A percentile compares a stretch with the other conserved stretches of the same genome.
phyloP scores from a whole-genome alignment of 2,797 vertebrate genomes.

The Ara ararauna region DNA sequence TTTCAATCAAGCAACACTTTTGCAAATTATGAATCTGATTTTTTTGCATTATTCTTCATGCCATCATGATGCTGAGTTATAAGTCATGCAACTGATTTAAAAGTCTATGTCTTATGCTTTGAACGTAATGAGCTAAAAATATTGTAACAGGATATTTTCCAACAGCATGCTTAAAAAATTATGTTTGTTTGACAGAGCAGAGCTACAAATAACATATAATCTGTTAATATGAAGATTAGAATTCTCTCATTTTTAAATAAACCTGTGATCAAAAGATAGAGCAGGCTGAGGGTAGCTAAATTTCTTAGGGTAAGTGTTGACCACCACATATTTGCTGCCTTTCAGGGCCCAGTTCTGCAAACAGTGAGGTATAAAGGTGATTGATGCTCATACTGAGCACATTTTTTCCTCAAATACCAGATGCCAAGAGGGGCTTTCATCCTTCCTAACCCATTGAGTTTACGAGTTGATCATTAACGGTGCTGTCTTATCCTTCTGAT shows the following conservation, averaged over 20 bases:
- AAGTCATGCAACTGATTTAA: conserved; percentile 80
- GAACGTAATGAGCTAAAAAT: conserved; percentile 82
- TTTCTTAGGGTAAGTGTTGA: background rate
- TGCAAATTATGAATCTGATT: conserved; percentile 77
- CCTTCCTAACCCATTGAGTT: background rate
- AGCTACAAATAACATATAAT: conserved; percentile 71
- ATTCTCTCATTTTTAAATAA: conserved; percentile 63
- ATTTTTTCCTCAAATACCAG: background rate
- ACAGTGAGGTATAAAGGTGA: background rate
- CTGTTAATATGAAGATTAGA: conserved; percentile 62
- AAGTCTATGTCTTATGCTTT: conserved; percentile 77
- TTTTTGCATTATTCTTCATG: conserved; percentile 81
- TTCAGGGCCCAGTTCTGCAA: background rate
- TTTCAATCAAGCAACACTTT: conserved; percentile 77
- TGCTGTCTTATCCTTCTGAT: too few species aligned
- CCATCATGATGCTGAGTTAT: conserved; percentile 68
- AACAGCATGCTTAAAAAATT: conserved; percentile 65
- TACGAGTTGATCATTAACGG: background rate
- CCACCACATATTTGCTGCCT: background rate
- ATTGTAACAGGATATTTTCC: conserved; percentile 77
- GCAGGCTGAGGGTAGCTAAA: background rate
- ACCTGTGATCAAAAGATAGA: background rate
- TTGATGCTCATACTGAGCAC: background rate
- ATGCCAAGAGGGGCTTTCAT: background rate
- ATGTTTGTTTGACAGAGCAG: conserved; percentile 65